Percentiles rank a stretch among this genome's conserved stretches.
Evolutionary conservation across 30 jellyfish, hydroid and myxozoan species (phyloP).

Genomic region (Catostylus mosaicus): DNA sequence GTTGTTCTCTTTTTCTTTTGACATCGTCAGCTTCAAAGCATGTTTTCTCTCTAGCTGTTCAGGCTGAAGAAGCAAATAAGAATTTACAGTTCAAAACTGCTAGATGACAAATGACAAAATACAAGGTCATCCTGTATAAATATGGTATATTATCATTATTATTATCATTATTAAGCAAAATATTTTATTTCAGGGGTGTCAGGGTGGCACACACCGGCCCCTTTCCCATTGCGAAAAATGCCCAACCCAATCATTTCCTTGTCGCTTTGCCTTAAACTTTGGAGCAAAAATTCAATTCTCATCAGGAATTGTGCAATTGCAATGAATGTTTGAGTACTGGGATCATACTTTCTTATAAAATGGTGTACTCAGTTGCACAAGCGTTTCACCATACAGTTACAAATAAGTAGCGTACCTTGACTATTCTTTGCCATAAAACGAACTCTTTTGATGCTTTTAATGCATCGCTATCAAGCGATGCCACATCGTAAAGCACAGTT

Average conservation of each 20-base stretch:
- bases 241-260: too few relatives aligned
- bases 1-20: slow-evolving; percentile 46
- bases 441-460: slow-evolving; percentile 94
- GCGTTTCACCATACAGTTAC: background rate
- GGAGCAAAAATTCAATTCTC: too few relatives aligned
- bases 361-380: too few relatives aligned
- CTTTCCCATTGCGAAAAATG: too few relatives aligned
- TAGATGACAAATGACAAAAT: background rate
- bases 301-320: too few relatives aligned
- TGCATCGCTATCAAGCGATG: slow-evolving; percentile 86
- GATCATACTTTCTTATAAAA: too few relatives aligned
- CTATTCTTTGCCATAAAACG: slow-evolving; percentile 93
- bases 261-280: too few relatives aligned
- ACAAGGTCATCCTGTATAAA: too few relatives aligned
- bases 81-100: background rate
- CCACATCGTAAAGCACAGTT: slow-evolving; percentile 70
- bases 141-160: too few relatives aligned
- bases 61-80: slow-evolving; percentile 6
- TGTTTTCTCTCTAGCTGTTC: slow-evolving; percentile 45
- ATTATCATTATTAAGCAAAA: background rate
- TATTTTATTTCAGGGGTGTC: too few relatives aligned
- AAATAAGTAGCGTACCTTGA: slow-evolving; percentile 61
- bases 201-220: too few relatives aligned
- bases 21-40: slow-evolving; percentile 39
- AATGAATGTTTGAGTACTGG: too few relatives aligned